Percentiles rank a stretch among this genome's conserved stretches.
Conservation (phyloP, 2,113 vertebrate genomes). For the Otus sunia region DNA sequence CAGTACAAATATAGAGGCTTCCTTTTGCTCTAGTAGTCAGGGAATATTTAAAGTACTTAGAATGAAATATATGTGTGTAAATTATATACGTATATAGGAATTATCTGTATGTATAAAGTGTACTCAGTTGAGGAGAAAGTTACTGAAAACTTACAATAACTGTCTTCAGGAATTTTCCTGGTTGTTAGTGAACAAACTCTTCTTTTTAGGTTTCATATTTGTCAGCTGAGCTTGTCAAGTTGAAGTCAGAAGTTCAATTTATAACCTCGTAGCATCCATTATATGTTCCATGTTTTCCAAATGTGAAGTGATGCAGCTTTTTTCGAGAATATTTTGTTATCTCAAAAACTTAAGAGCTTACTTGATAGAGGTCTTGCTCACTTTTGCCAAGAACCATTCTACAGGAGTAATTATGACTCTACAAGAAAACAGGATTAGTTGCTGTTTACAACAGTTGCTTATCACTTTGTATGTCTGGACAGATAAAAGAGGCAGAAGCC, state of each 20-base stretch:
- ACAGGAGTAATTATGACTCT: background rate
- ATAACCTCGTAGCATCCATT: background rate
- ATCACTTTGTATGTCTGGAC: conserved; percentile 47
- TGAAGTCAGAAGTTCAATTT: background rate
- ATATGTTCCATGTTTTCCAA: background rate
- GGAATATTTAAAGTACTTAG: background rate
- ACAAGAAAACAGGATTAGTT: background rate
- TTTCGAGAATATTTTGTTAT: background rate
- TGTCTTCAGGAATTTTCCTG: background rate
- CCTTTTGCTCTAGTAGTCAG: background rate
- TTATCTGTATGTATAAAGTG: background rate
- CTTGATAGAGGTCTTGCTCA: background rate
- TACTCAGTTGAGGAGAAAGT: background rate
- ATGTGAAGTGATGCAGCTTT: background rate
- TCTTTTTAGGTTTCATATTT: background rate
- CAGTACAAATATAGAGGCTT: background rate
- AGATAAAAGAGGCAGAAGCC: conserved; percentile 91
- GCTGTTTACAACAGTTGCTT: background rate
- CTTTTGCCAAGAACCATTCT: background rate
- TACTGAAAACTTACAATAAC: background rate
- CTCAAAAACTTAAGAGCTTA: background rate
- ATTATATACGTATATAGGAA: background rate
- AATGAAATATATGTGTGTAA: background rate
- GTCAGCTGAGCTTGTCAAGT: background rate
- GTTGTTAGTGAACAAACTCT: background rate